Conservation (phyloP, 2,797 vertebrate species). For the Bufotes viridis region DNA sequence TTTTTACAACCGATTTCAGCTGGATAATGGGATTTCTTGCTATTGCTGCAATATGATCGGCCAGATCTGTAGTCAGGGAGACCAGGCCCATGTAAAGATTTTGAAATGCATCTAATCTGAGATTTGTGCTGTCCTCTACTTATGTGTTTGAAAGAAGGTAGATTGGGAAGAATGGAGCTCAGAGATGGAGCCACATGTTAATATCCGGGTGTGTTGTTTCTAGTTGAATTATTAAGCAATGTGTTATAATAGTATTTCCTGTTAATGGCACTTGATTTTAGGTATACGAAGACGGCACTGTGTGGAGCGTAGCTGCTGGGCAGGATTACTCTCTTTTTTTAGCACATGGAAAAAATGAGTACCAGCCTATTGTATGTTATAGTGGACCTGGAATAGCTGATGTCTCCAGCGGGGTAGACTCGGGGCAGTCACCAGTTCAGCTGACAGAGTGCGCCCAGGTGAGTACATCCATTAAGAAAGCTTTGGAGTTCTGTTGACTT, state of each 20-base stretch:
- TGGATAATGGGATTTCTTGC: background rate
- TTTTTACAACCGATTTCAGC: too few relatives aligned
- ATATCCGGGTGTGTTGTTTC: background rate
- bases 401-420: conserved; percentile 73
- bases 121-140: too few relatives aligned
- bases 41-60: too few relatives aligned
- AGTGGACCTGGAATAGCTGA: conserved; percentile 82
- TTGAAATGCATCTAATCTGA: too few relatives aligned
- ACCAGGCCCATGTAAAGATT: too few relatives aligned
- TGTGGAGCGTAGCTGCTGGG: conserved; percentile 89
- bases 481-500: background rate
- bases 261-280: conserved; percentile 64
- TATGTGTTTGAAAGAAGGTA: too few relatives aligned
- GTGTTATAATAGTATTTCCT: background rate
- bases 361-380: conserved; percentile 92
- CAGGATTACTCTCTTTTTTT: conserved; percentile 89
- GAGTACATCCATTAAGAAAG: conserved; percentile 60
- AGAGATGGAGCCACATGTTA: background rate
- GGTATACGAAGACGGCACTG: conserved; percentile 84
- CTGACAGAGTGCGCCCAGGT: conserved; percentile 90
- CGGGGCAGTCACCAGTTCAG: conserved; percentile 81
- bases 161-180: background rate
- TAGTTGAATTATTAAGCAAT: background rate
- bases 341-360: conserved; percentile 87
- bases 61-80: too few relatives aligned